Evolutionary conservation across 2,888 invertebrate genomes (phyloP), one percentile per base, ranked within the genome.

Genomic region (Mycogona germanica): DNA sequence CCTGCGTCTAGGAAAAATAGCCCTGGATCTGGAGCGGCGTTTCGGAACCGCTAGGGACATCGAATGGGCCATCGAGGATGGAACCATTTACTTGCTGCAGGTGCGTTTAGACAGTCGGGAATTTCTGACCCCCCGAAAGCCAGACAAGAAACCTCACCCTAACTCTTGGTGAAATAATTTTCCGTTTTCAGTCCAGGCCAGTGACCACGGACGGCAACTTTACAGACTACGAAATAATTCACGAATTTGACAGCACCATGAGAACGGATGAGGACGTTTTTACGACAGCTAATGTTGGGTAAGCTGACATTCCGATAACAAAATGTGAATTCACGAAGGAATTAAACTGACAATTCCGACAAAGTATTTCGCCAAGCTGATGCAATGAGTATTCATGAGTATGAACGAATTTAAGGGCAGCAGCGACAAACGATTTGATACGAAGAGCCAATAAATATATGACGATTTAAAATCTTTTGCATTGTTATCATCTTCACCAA

Each of bases 231-330:
- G 88, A 89, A 63, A 66, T 89, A 30, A 69, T 78, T 3, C 87
- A 87, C 64, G 89, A 91, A 68, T 72, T 83, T 62, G 87, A 88
- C 66, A 69, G 75, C 0, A 74, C 84, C 0, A 68, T 81, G 3
- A 74, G 81, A 64, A 74, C 78, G 0, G 78, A 80, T 21, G 74
- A 76, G n/a, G 81, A 82, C 56, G 68, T 79, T 0, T 66, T 76
- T 23, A 81, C 84, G 0, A 80, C 79, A 57, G 84, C 81, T 7
- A 88, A 88, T 65, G 75, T 80, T 1, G 84, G 83, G 67, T 87
- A 79, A 71, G 80, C 59, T 41, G 7, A 41, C 19, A 17, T 41
- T 41, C 9, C 9, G 19, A 41, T 17, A 17, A 9, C 19, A 14
- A 41, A 41, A 14, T 41, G 17, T 41, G 7, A 14, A 17, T 41